Evolutionary conservation across 2,113 vertebrate genomes (phyloP).

Genomic region (Cettia cetti): DNA sequence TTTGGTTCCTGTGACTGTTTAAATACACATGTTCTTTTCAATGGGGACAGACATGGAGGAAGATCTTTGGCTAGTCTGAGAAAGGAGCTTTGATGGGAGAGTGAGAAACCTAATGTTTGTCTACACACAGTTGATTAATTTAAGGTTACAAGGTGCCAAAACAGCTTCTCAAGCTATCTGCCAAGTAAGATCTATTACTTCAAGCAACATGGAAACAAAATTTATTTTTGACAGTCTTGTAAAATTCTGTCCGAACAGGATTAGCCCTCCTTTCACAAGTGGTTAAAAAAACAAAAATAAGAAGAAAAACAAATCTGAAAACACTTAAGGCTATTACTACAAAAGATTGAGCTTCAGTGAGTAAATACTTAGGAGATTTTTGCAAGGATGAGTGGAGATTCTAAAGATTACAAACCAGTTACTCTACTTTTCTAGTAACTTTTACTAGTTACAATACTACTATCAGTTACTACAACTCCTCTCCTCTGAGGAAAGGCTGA

Average conservation of each 20-base stretch:
- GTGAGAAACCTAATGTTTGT: background rate
- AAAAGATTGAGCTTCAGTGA: background rate
- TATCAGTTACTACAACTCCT: background rate
- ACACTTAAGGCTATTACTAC: background rate
- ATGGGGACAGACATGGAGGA: background rate
- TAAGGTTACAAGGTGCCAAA: slow-evolving; percentile 24
- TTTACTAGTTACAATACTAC: background rate
- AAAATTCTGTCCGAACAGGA: background rate
- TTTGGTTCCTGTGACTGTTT: background rate
- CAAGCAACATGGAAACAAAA: background rate
- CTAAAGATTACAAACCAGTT: background rate
- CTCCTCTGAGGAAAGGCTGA: background rate
- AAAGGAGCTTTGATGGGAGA: background rate
- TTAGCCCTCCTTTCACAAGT: background rate
- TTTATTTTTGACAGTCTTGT: background rate
- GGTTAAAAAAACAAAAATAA: background rate
- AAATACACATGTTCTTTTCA: background rate
- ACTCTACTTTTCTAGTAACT: background rate
- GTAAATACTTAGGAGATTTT: background rate
- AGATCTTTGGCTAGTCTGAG: background rate
- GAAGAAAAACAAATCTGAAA: background rate
- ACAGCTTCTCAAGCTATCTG: background rate
- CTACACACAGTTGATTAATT: background rate
- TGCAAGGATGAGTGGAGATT: background rate
- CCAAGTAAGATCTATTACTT: background rate